Evolutionary conservation across 37 sponge, comb jelly and placozoan species (phyloP), one percentile per base, ranked within the genome.

Genomic region (Trichoplax adhaerens): DNA sequence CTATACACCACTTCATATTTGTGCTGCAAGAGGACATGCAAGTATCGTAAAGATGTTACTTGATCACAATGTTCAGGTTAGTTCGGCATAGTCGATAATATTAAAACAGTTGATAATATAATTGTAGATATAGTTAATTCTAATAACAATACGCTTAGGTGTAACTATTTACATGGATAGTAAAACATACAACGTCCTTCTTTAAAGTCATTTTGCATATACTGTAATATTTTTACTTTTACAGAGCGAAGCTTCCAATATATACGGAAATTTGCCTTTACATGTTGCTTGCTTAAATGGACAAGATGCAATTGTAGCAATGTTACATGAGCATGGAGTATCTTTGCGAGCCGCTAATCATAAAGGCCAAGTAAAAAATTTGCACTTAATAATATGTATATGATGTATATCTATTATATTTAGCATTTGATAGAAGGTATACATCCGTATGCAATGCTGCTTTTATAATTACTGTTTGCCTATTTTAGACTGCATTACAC

Each of bases 281-380:
- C 92, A 91, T 60, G 81, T 91, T 10, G 92, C 92, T 67, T 91
- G 92, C 71, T 80, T 87, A 70, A 83, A 84, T 66, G 92, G 92
- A 2, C 88, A 87, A 53, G 92, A 91, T 57, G 82, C 81, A 3
- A 82, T 86, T 64, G 89, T 91, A n/a, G 70, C 72, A 66, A 75
- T 78, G 8, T 79, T 91, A 29, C 79, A 87, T 52, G 84, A 81
- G 54, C 74, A 81, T 68, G 73, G 78, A 7, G 85, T 85, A 48
- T 12, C 71, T 5, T 50, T 81, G 64, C 82, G 84, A 57, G 75
- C 80, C 4, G 72, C 83, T 49, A 91, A 91, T 76, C 77, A 83
- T 78, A 81, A 84, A 65, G 85, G 88, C 3, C 88, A 91, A 57
- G 72, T 78, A 46, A 67, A 12, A 12, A 60, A 60, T 12, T 12